Evolutionary conservation across 2,888 invertebrate genomes (phyloP).

Genomic region (Lomographa bimaculata): DNA sequence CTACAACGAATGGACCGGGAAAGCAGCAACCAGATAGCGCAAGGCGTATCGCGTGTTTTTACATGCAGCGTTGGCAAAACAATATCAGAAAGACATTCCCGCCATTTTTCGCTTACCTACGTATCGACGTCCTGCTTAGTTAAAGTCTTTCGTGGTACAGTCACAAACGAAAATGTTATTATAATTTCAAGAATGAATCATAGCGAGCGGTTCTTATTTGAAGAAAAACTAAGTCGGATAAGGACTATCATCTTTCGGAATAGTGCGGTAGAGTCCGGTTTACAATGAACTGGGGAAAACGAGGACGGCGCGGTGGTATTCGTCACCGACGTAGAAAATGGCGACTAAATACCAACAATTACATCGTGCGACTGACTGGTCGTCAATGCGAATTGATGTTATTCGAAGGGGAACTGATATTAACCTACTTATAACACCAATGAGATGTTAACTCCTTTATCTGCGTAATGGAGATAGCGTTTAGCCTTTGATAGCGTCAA

Average conservation of each 20-base stretch:
- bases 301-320: conserved; percentile 77
- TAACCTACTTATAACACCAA: conserved; percentile 40
- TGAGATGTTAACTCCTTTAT: conserved; percentile 54
- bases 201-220: conserved; percentile 61
- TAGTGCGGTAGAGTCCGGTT: conserved; percentile 73
- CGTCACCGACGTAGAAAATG: conserved; percentile 83
- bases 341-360: conserved; percentile 83
- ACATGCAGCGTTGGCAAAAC: conserved; percentile 41
- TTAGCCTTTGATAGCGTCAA: conserved; percentile 42
- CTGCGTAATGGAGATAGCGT: conserved; percentile 56
- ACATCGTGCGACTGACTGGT: conserved; percentile 59
- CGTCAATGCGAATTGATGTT: conserved; percentile 55
- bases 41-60: conserved; percentile 41
- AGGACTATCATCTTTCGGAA: conserved; percentile 65
- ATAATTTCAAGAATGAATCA: conserved; percentile 78
- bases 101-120: conserved; percentile 49
- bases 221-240: conserved; percentile 49
- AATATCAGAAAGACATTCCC: conserved; percentile 44
- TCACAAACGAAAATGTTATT: conserved; percentile 60
- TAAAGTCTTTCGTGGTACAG: conserved; percentile 41
- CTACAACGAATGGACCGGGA: conserved; percentile 28
- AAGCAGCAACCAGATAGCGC: conserved; percentile 40
- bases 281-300: conserved; percentile 58
- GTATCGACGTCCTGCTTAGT: conserved; percentile 24
- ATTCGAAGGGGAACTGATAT: conserved; percentile 45